Base-by-base conservation (phyloP, 2,888 invertebrate species). In the Diaperis boleti region DNA sequence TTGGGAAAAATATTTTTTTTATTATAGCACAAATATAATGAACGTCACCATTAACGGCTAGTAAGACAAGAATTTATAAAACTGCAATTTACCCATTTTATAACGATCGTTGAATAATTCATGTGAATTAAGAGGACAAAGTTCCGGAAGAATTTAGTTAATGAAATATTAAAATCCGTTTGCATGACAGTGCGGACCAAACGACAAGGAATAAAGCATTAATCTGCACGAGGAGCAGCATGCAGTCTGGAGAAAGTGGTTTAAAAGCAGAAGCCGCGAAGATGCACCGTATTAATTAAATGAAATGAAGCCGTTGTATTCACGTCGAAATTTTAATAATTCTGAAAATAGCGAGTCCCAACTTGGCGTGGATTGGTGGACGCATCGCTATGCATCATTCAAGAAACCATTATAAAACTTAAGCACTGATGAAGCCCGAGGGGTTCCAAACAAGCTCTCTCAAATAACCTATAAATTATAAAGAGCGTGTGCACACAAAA, bases 391-490 rank as follows among this genome's bases (percentile, higher is more conserved):
- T 74, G 72, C 74, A 74, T 74, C 74, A 74, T 74, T 74, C 73
- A 74, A 71, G 68, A 45, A 69, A 69, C 74, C 75, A 73, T 75
- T 75, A 75, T 70, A 74, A 75, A 75, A 75, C 71, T 75, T 74
- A 69, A 73, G 71, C 69, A 68, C 70, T 72, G 74, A 74, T 72
- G 72, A 74, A 72, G 72, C 72, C 70, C 64, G 65, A 47, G 70
- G 71, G 72, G 69, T 64, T 68, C 56, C 65, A 57, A 64, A 66
- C 70, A 69, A 65, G 69, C 66, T 66, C 69, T 67, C 68, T 65
- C 71, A 66, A 69, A 71, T 73, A 70, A 70, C 72, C 73, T 69
- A 73, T 74, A 74, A 74, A 74, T 74, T 72, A 74, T 71, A 66
- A 64, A 72, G 54, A 54, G 41, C 65, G 65, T 66, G 66, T 66